phyloP scores from a whole-genome alignment of 2,113 vertebrate species.

The Vicugna pacos region DNA sequence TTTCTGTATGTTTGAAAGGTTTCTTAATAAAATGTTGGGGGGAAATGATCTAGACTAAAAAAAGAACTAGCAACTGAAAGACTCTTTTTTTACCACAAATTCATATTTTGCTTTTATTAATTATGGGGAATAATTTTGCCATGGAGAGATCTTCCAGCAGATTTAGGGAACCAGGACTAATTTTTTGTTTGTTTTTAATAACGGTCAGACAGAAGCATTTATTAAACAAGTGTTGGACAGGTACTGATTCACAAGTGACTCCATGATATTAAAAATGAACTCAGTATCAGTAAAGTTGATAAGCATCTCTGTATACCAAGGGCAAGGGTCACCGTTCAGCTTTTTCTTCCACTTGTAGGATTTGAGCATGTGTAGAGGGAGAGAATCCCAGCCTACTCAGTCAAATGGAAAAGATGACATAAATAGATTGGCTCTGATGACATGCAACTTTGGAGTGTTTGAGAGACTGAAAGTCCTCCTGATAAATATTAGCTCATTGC shows the following conservation, averaged over 20 bases:
- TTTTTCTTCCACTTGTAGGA: slow-evolving; percentile 37
- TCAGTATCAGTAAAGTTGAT: slow-evolving; percentile 66
- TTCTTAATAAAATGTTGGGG: slow-evolving; percentile 9
- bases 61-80: background rate
- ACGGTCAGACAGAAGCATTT: slow-evolving; percentile 63
- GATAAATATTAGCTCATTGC: slow-evolving; percentile 47
- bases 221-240: slow-evolving; percentile 66
- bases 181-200: slow-evolving; percentile 77
- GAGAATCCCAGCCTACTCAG: background rate
- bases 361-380: background rate
- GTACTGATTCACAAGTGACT: slow-evolving; percentile 72
- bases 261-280: slow-evolving; percentile 79
- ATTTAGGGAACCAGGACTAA: slow-evolving; percentile 50
- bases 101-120: slow-evolving; percentile 57
- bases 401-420: slow-evolving; percentile 31
- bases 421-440: background rate
- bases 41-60: background rate
- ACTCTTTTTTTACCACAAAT: slow-evolving; percentile 41
- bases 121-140: slow-evolving; percentile 56
- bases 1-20: background rate
- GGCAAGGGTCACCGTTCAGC: slow-evolving; percentile 49
- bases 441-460: background rate
- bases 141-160: slow-evolving; percentile 22
- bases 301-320: slow-evolving; percentile 61
- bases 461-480: background rate